Conservation (phyloP, 2,888 invertebrate genomes). For the Coleophora flavipennella region DNA sequence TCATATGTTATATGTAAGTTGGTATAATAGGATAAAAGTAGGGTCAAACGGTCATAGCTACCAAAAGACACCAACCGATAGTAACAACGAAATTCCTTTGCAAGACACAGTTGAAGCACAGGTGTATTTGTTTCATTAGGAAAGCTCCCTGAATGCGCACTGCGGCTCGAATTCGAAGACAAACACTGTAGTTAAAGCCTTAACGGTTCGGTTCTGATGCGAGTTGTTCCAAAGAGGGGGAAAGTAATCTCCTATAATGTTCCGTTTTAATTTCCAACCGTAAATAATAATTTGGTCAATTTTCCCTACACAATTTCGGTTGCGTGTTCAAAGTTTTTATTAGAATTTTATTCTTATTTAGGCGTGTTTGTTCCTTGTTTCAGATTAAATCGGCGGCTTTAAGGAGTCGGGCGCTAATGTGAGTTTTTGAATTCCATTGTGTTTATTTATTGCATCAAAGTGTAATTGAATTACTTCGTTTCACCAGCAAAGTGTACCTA, state of each 20-base stretch:
- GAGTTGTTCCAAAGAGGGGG: constrained; percentile 48
- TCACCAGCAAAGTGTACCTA: constrained; percentile 23
- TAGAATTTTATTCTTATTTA: constrained; percentile 73
- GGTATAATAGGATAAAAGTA: too few species aligned
- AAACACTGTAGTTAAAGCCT: constrained; percentile 2
- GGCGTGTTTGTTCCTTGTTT: constrained; percentile 72
- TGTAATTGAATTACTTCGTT: constrained; percentile 50
- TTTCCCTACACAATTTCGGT: constrained; percentile 64
- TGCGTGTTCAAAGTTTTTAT: constrained; percentile 71
- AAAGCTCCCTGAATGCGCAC: not conserved
- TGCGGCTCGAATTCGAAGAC: not conserved
- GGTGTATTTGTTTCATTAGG: constrained; percentile 4
- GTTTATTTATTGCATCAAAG: constrained; percentile 52
- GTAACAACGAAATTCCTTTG: constrained; percentile 3
- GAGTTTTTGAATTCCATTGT: constrained; percentile 56
- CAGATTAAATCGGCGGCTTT: constrained; percentile 69
- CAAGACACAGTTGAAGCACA: constrained; percentile 1
- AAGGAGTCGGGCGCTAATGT: constrained; percentile 68
- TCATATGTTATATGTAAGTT: too few species aligned
- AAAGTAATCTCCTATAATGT: constrained; percentile 60
- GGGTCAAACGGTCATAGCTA: too few species aligned
- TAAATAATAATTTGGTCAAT: constrained; percentile 73
- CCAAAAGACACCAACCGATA: too few species aligned
- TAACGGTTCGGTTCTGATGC: constrained; percentile 23
- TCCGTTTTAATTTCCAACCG: constrained; percentile 64